These are phyloP conservation scores for Mormoops blainvillei DNA, from an alignment of 2,113 vertebrate species.

Conservation along the genomic window DNA sequence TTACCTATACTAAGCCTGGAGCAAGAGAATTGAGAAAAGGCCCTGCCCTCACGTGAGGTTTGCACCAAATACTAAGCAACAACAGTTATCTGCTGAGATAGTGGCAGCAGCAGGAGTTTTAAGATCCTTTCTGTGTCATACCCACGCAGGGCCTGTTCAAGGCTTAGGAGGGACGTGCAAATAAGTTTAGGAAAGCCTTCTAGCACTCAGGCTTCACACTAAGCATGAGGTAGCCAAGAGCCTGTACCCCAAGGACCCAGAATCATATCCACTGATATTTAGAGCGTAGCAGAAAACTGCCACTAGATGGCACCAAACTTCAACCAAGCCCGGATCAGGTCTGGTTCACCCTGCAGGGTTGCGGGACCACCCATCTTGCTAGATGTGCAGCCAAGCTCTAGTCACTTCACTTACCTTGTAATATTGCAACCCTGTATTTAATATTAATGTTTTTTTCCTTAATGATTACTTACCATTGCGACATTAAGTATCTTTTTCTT, in stretches of 20 bases:
- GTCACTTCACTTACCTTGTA: neutral
- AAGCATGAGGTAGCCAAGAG: neutral
- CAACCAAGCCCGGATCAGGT: neutral
- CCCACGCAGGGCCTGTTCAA: neutral
- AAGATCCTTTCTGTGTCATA: accelerated
- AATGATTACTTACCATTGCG: neutral
- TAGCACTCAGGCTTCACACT: neutral
- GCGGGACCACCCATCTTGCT: neutral
- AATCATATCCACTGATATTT: neutral
- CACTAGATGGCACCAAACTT: conserved; percentile 55
- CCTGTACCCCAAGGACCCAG: no score
- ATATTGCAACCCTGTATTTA: neutral
- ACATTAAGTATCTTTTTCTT: neutral
- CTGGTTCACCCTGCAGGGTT: neutral
- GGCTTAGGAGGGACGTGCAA: neutral
- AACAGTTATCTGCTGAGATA: neutral
- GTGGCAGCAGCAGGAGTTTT: neutral
- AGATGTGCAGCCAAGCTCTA: neutral
- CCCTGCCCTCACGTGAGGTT: accelerated
- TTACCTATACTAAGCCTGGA: neutral
- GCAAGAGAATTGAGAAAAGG: neutral
- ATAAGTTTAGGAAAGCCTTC: neutral
- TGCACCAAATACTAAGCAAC: neutral
- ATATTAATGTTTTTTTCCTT: neutral
- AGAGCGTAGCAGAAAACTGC: neutral